Evolutionary conservation across 2,888 invertebrate species (phyloP), one percentile per base, ranked within the genome.

Genomic region (Pyrrhia umbra): DNA sequence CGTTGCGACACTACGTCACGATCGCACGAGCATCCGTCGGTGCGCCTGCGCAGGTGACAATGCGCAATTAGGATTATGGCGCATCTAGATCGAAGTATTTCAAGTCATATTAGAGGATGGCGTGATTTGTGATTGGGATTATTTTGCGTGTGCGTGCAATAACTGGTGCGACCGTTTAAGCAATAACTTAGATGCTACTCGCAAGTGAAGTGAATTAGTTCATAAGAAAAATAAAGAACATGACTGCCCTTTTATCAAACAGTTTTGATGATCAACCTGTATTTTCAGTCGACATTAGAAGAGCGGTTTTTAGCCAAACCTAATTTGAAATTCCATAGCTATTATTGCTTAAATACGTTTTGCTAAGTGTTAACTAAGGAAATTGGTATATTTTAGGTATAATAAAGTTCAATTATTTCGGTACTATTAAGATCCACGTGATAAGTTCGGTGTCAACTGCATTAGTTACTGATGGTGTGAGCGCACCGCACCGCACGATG

Each of bases 11-110:
- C 75, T 42, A 70, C 76, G 79, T 90, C 92, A 91, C 92, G 91
- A 87, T 80, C 83, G 88, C 92, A 91, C 90, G 92, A 89, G 85
- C 74, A 81, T 80, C 80, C 80, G 74, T 57, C 73, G 77, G 72
- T 66, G 68, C 61, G 68, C 54, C 49, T 1, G 69, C 67, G 62
- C 81, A 81, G 77, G 82, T 80, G 84, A 92, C 91, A 92, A 90
- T 87, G 86, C 78, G 84, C 90, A 90, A 91, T 92, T 91, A 91
- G 89, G 85, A 84, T 86, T 85, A 83, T 56, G n/a, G 81, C 67
- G 58, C 79, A 80, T 84, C 82, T 76, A 70, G 80, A 82, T 81
- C 81, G 75, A 65, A 67, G 55, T 64, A 72, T 77, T 66, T 70
- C 73, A 59, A 68, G 68, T 61, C 65, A 67, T 68, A 72, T 79